Evolutionary conservation across 2,113 vertebrate species (phyloP).

Genomic region (Trichomycterus rosablanca): DNA sequence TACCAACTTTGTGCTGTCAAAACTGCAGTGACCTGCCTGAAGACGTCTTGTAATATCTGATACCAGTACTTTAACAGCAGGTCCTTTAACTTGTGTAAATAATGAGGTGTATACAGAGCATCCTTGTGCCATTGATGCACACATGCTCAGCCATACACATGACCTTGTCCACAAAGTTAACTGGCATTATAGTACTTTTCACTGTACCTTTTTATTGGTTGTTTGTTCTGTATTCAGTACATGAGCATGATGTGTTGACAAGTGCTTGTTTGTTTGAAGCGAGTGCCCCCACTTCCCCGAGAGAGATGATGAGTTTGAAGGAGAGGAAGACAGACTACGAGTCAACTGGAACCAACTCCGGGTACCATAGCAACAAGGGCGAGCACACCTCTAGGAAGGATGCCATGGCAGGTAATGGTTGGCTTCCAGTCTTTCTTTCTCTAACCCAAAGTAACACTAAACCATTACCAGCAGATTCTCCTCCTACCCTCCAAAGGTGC

Average conservation of each 20-base stretch:
- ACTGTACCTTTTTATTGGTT: too few species aligned
- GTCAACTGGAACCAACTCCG: conserved; percentile 82
- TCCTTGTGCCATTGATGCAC: too few species aligned
- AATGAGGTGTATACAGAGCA: too few species aligned
- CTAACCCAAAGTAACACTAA: conserved; percentile 13
- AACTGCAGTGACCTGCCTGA: too few species aligned
- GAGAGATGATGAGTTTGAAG: conserved; percentile 95
- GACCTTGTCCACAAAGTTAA: too few species aligned
- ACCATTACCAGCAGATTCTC: background rate
- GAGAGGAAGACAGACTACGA: conserved; percentile 96
- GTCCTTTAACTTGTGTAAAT: too few species aligned
- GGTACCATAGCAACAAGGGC: conserved; percentile 89
- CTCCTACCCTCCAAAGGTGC: background rate
- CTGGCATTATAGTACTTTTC: too few species aligned
- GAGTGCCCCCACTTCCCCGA: conserved; percentile 93
- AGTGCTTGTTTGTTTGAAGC: conserved; percentile 60
- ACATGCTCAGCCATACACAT: too few species aligned
- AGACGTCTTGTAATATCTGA: too few species aligned
- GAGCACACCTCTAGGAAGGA: conserved; percentile 97
- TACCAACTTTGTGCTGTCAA: too few species aligned
- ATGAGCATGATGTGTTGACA: background rate
- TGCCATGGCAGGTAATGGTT: conserved; percentile 79
- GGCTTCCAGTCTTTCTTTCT: background rate
- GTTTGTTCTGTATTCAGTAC: too few species aligned
- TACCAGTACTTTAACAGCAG: too few species aligned